A percentile compares a stretch with the other conserved stretches of the same genome.
Conservation (phyloP, 2,797 vertebrate species). For the Eulemur albifrons region DNA sequence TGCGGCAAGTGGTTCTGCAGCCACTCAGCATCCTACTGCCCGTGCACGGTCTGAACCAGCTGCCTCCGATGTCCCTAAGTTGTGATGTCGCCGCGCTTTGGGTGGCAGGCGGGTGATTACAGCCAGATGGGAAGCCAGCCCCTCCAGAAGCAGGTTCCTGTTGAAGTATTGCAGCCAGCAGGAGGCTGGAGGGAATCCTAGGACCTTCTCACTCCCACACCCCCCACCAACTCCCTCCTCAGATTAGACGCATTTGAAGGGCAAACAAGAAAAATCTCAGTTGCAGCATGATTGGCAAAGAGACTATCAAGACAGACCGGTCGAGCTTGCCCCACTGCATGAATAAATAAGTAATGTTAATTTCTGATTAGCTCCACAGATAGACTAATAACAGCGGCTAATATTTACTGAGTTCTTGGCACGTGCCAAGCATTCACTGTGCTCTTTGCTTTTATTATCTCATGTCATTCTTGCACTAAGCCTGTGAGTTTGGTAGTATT, state of each 20-base stretch:
- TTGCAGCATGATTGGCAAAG: background rate
- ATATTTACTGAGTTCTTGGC: background rate
- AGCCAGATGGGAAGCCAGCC: constrained; percentile 41
- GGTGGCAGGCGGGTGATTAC: background rate
- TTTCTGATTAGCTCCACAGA: background rate
- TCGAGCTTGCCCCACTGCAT: background rate
- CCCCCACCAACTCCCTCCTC: background rate
- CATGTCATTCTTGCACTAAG: background rate
- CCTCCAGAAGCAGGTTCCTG: background rate
- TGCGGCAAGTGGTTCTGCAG: background rate
- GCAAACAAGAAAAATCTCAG: background rate
- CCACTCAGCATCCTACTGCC: constrained; percentile 13
- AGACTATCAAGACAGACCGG: background rate
- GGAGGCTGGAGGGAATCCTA: background rate
- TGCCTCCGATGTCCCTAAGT: constrained; percentile 47
- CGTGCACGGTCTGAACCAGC: background rate
- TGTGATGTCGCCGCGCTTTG: background rate
- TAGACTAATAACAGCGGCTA: background rate
- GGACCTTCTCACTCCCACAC: background rate
- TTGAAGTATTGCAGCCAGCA: background rate
- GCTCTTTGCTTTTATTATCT: background rate
- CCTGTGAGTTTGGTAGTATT: background rate
- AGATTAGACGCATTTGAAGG: background rate
- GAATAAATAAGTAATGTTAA: background rate
- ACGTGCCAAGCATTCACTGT: no score